Evolutionary conservation across 2,113 vertebrate species (phyloP).

Genomic region (Theropithecus gelada): DNA sequence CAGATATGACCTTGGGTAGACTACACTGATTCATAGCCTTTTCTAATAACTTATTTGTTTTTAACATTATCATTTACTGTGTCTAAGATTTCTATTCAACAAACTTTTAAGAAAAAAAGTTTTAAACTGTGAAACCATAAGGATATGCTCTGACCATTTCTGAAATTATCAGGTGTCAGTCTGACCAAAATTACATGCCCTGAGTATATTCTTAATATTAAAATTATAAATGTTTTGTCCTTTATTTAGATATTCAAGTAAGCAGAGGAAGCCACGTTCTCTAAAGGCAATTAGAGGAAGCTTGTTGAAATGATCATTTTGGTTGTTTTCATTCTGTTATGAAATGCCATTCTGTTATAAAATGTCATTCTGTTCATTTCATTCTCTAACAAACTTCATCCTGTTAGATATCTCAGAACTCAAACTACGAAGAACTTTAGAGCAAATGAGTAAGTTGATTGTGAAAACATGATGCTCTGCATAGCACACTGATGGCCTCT

Average conservation of each 20-base stretch:
- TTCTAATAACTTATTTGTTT: neutral
- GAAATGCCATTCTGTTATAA: too few species aligned
- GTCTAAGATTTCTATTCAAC: neutral
- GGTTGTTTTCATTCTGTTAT: neutral
- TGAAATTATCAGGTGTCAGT: neutral
- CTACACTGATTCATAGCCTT: neutral
- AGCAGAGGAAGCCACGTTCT: neutral
- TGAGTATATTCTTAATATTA: neutral
- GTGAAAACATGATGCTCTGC: neutral
- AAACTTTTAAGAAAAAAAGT: neutral
- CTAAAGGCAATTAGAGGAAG: neutral
- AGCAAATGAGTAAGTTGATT: neutral
- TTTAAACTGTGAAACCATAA: neutral
- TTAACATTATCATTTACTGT: neutral
- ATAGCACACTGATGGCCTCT: neutral
- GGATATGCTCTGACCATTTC: neutral
- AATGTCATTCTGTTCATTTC: too few species aligned
- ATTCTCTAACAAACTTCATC: neutral
- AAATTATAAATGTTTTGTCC: neutral
- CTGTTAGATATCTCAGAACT: neutral
- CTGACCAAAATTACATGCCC: neutral
- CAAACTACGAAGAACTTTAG: constrained; percentile 32
- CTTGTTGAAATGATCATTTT: neutral
- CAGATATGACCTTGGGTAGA: neutral
- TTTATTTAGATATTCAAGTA: neutral